Conservation (phyloP, 92 coral and sea anemone genomes). For the Palythoa heliodiscus region DNA sequence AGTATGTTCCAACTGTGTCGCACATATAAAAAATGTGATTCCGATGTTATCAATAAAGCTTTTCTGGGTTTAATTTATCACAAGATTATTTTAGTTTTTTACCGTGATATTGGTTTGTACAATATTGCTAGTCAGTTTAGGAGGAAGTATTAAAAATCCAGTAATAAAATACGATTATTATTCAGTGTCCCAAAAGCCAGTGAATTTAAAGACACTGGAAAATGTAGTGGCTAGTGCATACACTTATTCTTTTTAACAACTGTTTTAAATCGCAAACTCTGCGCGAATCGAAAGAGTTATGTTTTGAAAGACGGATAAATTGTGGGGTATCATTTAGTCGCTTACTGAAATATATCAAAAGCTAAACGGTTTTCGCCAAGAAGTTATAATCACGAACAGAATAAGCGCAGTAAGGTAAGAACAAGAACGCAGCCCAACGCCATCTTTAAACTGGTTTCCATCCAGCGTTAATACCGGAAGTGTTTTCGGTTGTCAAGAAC, state of each 20-base stretch:
- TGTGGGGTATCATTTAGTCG: background rate
- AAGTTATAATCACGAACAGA: background rate
- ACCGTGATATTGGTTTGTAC: background rate
- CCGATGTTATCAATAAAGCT: background rate
- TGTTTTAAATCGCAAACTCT: no score
- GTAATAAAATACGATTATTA: background rate
- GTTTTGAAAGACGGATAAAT: background rate
- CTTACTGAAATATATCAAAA: background rate
- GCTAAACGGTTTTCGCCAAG: background rate
- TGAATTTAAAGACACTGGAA: background rate
- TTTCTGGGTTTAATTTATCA: background rate
- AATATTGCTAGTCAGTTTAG: background rate
- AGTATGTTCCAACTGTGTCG: no score
- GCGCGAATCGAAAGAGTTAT: no score
- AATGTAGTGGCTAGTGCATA: background rate
- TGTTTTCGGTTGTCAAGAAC: slow-evolving; percentile 9
- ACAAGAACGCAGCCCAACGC: background rate
- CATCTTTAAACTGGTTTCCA: background rate
- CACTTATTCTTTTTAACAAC: background rate
- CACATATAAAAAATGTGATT: background rate
- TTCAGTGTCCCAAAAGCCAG: background rate
- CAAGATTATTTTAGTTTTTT: background rate
- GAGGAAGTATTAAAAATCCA: background rate
- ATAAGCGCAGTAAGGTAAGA: background rate
- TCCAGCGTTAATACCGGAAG: slow-evolving; percentile 20